A percentile compares a stretch with the other conserved stretches of the same genome.
Evolutionary conservation across 92 coral and sea anemone genomes (phyloP).

Genomic region (Montipora capitata): DNA sequence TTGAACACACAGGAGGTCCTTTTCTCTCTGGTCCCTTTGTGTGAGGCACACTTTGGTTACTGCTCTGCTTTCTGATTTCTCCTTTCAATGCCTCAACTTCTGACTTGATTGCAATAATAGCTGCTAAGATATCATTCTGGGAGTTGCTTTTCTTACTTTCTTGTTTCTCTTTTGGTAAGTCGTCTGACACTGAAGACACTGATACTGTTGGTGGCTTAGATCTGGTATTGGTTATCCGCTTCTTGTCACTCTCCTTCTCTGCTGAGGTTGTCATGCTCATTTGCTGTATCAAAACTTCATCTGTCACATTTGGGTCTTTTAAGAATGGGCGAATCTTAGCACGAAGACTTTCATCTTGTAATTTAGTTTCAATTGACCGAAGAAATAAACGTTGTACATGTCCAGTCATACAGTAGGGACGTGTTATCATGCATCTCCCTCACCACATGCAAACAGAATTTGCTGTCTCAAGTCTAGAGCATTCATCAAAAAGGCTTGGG

Average conservation of each 20-base stretch:
- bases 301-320: conserved; percentile 57
- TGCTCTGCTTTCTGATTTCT: conserved; percentile 33
- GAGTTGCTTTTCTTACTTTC: neutral
- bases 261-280: conserved; percentile 73
- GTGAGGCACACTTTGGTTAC: neutral
- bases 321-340: conserved; percentile 69
- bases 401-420: conserved; percentile 47
- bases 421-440: conserved; percentile 37
- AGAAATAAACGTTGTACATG: conserved; percentile 64
- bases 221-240: conserved; percentile 48
- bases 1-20: conserved; percentile 31
- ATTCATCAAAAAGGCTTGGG: conserved; percentile 76
- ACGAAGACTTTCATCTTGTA: conserved; percentile 69
- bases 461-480: conserved; percentile 80
- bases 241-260: conserved; percentile 78
- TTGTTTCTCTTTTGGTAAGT: neutral
- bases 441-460: conserved; percentile 59
- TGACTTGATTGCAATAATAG: conserved; percentile 49
- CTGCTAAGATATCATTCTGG: conserved; percentile 58
- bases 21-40: too few relatives aligned
- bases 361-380: conserved; percentile 76
- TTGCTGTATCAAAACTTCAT: conserved; percentile 50
- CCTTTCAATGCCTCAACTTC: conserved; percentile 57
- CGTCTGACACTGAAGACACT: conserved; percentile 32
- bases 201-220: conserved; percentile 46